Evolutionary conservation across 2,888 invertebrate species (phyloP), one percentile per base, ranked within the genome.

Genomic region (Xanthorhoe designata): DNA sequence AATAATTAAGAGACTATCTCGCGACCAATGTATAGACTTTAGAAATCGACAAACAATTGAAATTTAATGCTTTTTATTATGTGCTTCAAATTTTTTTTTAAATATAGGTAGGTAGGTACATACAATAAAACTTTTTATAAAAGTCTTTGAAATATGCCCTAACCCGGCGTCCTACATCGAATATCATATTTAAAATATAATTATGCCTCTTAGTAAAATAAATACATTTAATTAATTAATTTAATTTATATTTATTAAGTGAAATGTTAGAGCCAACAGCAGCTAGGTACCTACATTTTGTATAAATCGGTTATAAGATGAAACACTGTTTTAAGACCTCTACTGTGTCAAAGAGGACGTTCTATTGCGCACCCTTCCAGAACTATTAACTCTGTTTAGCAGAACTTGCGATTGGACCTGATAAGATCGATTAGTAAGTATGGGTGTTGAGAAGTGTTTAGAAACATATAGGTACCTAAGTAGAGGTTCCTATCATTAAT

Each of bases 341-440:
- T 61, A 62, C 57, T 13, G 10, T 47, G 52, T 10, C 19, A 50
- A 45, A 54, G 53, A 29, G 35, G 64, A 70, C 68, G 66, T 74
- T 68, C 71, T 72, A 76, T 75, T 76, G 76, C 74, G 75, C 76
- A 78, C 80, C 79, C 77, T 79, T 79, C 71, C 74, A 55, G 65
- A 79, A 79, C 79, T 80, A 80, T 77, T 76, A 75, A 78, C 70
- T 73, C 66, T 63, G 58, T 64, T 71, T 55, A 32, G 49, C 24
- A 17, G 45, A 61, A 60, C 53, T 64, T 61, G 53, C 47, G 56
- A 61, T 58, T 57, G 57, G 62, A 58, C 64, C 65, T 68, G 66
- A 70, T 74, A 66, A 74, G 68, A 54, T 69, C 65, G 70, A 75
- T 76, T 74, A 72, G 64, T 67, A 57, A 54, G 56, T 54, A 58